Percentiles rank a stretch among this genome's conserved stretches.
phyloP scores from a whole-genome alignment of 2,113 vertebrate species.

The Scortum barcoo region DNA sequence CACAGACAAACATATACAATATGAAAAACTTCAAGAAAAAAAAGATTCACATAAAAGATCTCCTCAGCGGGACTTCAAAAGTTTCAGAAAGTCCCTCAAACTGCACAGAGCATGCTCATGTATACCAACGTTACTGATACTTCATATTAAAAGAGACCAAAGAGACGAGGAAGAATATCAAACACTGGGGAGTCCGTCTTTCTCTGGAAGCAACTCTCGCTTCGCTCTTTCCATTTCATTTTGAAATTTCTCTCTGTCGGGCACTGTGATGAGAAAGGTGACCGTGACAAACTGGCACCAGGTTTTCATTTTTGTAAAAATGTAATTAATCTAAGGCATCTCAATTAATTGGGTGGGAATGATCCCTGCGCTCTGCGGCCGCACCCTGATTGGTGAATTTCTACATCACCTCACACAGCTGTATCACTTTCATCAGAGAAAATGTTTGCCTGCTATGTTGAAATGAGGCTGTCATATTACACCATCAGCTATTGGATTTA shows the following conservation, averaged over 20 bases:
- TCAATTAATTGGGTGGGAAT: neutral
- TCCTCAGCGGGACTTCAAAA: neutral
- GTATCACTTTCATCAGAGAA: constrained; percentile 20
- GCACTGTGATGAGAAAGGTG: neutral
- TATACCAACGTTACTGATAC: neutral
- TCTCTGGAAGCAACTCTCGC: neutral
- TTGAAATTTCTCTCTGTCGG: neutral
- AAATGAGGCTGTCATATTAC: constrained; percentile 13
- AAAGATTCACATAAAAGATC: too few species aligned
- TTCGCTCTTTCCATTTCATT: neutral
- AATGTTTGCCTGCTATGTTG: constrained; percentile 3
- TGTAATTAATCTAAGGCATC: neutral
- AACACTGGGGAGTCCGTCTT: neutral
- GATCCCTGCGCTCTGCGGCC: neutral
- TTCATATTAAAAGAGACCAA: constrained; percentile 19
- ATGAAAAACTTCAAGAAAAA: too few species aligned
- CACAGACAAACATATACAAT: too few species aligned
- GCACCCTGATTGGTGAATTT: neutral
- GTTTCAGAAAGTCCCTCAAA: neutral
- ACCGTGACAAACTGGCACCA: neutral
- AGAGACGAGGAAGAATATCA: constrained; percentile 7
- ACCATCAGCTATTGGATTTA: neutral
- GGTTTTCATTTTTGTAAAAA: neutral
- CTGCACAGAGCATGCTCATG: neutral
- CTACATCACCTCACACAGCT: neutral